Base-by-base conservation (phyloP, 1,140 invertebrate species). In the Drosophila nebulosa region DNA sequence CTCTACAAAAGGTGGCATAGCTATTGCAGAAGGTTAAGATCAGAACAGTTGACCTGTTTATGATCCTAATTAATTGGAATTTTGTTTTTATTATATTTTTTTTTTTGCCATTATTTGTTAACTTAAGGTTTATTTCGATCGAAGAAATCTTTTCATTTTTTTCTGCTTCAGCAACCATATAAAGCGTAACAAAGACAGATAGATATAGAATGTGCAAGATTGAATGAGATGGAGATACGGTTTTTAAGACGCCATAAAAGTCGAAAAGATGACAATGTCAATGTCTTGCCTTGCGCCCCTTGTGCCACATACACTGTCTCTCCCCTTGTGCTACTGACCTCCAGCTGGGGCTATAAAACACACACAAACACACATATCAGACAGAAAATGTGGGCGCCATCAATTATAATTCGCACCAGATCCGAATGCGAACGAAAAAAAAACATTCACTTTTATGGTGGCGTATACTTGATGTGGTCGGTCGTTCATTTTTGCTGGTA, bases 211-310 rank as follows among this genome's bases (percentile, higher is more conserved):
- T 21, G 39, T 32, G 16, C 39, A 21, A 18, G 39, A 21, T 21
- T 21, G 39, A 46, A 46, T 21, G 56, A 10, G 71, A 66, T 56
- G 55, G 69, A 80, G 65, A 86, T 86, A 86, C 66, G 80, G 80
- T 81, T 86, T 88, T 88, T 88, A 88, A 88, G 83, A 79, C 83
- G 83, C 83, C 83, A 88, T 88, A 88, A 88, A 88, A 88, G 83
- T 88, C 78, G 77, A 88, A 73, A 75, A 83, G 74, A 89, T 88
- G 83, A 88, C 83, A 88, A 88, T 88, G 83, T 88, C 84, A 88
- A 88, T 88, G 83, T 81, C 83, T 85, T 64, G 66, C 55, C 50
- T 36, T 36, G 27, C 30, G 30, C 30, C 30, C 30, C 30, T 32
- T 32, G 30, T 32, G 30, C 30, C 30, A 32, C n/a, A 9, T 12